Evolutionary conservation across 2,888 invertebrate genomes (phyloP), one percentile per base, ranked within the genome.

Genomic region (Pterobdella sp.): DNA sequence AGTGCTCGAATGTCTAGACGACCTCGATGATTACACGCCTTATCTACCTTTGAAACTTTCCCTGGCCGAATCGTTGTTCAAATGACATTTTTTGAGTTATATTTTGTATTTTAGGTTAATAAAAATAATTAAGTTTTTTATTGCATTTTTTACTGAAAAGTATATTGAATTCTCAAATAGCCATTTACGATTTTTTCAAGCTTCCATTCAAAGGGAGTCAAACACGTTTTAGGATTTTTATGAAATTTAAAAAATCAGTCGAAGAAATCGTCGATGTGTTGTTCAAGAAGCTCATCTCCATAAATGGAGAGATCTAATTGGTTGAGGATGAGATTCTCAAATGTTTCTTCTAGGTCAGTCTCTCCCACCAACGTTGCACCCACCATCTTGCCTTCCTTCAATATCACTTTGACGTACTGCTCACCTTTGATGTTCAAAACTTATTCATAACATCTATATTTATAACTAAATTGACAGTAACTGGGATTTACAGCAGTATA

Each of bases 201-300:
- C n/a, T n/a, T n/a, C n/a, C n/a, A n/a, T n/a, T n/a, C n/a, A n/a
- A n/a, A n/a, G n/a, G n/a, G n/a, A n/a, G n/a, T n/a, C n/a, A n/a
- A n/a, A n/a, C n/a, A n/a, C n/a, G n/a, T n/a, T n/a, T n/a, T n/a
- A n/a, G n/a, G n/a, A n/a, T n/a, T n/a, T n/a, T n/a, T n/a, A n/a
- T n/a, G n/a, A n/a, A n/a, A n/a, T n/a, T n/a, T n/a, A n/a, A n/a
- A 42, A 49, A 69, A 26, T 73, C 72, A 77, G 63, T 98, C 98
- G 88, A 99, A 98, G 86, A 94, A 98, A 86, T 98, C 98, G 84
- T 97, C 97, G 80, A 99, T 92, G 83, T 98, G 97, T 31, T 96
- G 95, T 87, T 98, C 90, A 10, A 98, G 87, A 78, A 98, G 89
- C 83, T 95, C 91, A 83, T 94, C 93, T 73, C 93, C 94, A 83